Base-by-base conservation (phyloP, 2,113 vertebrate species). In the Pollachius pollachius region DNA sequence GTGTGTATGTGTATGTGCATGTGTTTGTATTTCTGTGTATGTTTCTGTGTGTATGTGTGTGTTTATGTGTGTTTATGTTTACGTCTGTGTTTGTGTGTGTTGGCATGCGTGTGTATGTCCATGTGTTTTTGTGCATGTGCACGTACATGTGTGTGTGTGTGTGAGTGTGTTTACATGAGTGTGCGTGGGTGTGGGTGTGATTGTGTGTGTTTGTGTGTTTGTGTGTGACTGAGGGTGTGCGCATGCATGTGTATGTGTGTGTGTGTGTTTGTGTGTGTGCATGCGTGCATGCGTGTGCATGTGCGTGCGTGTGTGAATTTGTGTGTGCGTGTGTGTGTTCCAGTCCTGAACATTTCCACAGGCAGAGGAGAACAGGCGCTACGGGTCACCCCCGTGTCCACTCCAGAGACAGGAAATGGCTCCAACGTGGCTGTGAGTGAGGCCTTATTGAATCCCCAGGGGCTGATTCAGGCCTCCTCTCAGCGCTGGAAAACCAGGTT, bases 341-440 rank as follows among this genome's bases (percentile, higher is more conserved):
- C 30, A 34, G 30, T 34, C 30, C 30, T 34, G 30, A 34, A 7
- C 30, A 34, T 52, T 15, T 54, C 12, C 52, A 16, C 54, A n/a
- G 54, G 68, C 65, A 41, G 65, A 79, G 41, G 12, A 13, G 12
- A 9, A 48, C 41, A 9, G 81, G 72, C 79, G 82, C 77, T 19
- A 34, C 67, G 77, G 87, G 85, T 88, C 85, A 84, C 65, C 56
- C 71, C 60, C 77, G 82, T 81, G 81, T 80, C 86, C 77, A 85
- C 84, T 86, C 81, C 73, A 77, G 79, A 87, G 82, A 82, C 88
- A 91, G 89, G 89, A 93, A 93, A 92, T 92, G 83, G 81, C 76
- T 91, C 84, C 88, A 91, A 82, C 88, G 89, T 91, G 89, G 86
- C 66, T 69, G 67, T 41, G 79, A 85, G 77, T 76, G 73, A 69